Base-by-base conservation (phyloP, 2,888 invertebrate species). In the Aspidapion aeneum region DNA sequence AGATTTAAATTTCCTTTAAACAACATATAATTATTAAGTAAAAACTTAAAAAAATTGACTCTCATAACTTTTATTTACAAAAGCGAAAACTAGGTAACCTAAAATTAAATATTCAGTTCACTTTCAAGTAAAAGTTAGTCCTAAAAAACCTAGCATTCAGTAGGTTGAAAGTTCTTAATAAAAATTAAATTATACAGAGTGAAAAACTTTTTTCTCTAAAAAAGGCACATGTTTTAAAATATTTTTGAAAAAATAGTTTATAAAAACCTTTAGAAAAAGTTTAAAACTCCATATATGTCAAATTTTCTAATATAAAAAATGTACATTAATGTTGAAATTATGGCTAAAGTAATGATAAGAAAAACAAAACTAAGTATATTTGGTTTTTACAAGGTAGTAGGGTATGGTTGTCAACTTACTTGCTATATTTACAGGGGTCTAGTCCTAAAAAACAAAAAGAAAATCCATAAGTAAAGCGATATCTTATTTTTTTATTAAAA, bases 301-400 rank as follows among this genome's bases (percentile, higher is more conserved):
- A 35, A 35, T 7, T 12, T n/a, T n/a, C 5, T 35, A 35, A 35
- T 35, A 12, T 35, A 35, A 35, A 35, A 35, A 35, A 35, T 12
- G n/a, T n/a, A n/a, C 12, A 35, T 35, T 35, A 35, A 35, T 35
- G 3, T 35, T 35, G 3, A 35, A 35, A 35, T 12, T 35, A 35
- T 3, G 35, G 12, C 12, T 35, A 7, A 35, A 35, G 3, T 7
- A 35, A 3, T 35, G 12, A 35, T 35, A 35, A 35, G 35, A 35
- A 35, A 35, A 35, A n/a, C n/a, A 35, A 35, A 35, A 35, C 35
- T 35, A 35, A 12, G 12, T 12, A 35, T 66, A 62, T 66, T 66
- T 66, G 66, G 66, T 66, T 66, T 66, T 60, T 66, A 66, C 66
- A 66, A 66, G 66, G 66, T 66, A 66, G 66, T 55, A 56, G 60